Evolutionary conservation across 2,888 invertebrate species (phyloP).

Genomic region (Lycocerus yunnanus): DNA sequence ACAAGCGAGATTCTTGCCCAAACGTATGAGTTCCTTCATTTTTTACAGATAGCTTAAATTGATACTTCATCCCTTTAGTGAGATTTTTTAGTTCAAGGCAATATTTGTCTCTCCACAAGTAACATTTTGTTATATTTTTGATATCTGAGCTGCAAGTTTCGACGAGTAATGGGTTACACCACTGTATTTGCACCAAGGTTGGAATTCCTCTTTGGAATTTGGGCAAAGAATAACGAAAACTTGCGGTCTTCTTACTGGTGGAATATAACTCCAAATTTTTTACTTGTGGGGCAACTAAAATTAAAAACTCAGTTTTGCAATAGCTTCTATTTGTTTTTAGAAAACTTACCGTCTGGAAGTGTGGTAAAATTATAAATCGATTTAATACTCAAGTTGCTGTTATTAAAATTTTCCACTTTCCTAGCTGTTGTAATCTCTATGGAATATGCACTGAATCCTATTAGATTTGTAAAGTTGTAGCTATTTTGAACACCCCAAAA

Average conservation of each 20-base stretch:
- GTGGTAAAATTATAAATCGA: constrained; percentile 43
- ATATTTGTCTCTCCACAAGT: constrained; percentile 45
- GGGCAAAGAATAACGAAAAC: constrained; percentile 47
- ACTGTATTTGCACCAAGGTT: constrained; percentile 39
- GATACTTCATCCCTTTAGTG: constrained; percentile 39
- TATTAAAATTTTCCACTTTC: constrained; percentile 26
- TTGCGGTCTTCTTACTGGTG: constrained; percentile 41
- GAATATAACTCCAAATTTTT: constrained; percentile 48
- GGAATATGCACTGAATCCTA: constrained; percentile 44
- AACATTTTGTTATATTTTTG: constrained; percentile 40
- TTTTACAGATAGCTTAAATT: constrained; percentile 44
- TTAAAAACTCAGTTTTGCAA: neutral
- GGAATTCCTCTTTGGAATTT: constrained; percentile 40
- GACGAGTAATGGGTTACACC: constrained; percentile 41
- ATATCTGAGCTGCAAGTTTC: constrained; percentile 41
- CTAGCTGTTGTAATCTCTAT: constrained; percentile 40
- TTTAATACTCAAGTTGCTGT: constrained; percentile 22
- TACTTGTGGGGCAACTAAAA: constrained; percentile 46
- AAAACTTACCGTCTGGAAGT: constrained; percentile 43
- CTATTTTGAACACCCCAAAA: constrained; percentile 37
- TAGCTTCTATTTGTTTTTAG: neutral
- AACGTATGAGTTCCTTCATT: constrained; percentile 44
- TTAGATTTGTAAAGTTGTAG: constrained; percentile 40
- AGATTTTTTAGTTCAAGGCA: constrained; percentile 44
- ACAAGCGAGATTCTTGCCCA: constrained; percentile 40